Percentiles rank a stretch among this genome's conserved stretches.
Evolutionary conservation across 2,797 vertebrate species (phyloP).

Genomic region (Tokudaia muenninki): DNA sequence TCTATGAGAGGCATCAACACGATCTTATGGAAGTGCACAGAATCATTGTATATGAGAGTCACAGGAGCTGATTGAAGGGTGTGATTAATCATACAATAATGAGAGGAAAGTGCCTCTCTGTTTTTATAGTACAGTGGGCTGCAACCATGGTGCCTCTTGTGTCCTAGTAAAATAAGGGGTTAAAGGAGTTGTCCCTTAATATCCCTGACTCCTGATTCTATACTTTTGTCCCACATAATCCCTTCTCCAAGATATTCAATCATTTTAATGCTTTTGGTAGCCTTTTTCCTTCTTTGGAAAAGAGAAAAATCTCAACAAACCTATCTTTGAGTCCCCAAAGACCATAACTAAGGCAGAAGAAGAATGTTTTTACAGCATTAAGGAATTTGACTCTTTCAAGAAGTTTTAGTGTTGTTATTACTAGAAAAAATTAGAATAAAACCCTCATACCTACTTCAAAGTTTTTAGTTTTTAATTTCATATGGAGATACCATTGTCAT

Average conservation of each 20-base stretch:
- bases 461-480: slow-evolving; percentile 25
- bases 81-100: background rate
- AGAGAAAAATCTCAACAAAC: background rate
- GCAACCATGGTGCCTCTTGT: background rate
- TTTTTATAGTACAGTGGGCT: background rate
- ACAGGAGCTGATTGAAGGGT: background rate
- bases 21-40: background rate
- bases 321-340: background rate
- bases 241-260: background rate
- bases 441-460: background rate
- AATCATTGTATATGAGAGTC: background rate
- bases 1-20: background rate
- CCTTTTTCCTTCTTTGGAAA: background rate
- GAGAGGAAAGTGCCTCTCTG: background rate
- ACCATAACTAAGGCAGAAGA: background rate
- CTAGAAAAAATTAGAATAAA: background rate
- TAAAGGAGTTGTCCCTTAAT: background rate
- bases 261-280: background rate
- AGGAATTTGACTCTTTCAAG: slow-evolving; percentile 18
- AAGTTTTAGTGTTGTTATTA: background rate
- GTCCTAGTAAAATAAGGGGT: background rate
- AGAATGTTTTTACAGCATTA: background rate
- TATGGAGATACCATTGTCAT: background rate
- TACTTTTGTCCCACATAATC: background rate
- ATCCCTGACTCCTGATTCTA: background rate